phyloP scores from a whole-genome alignment of 2,113 vertebrate genomes.

The Pangasianodon hypophthalmus region DNA sequence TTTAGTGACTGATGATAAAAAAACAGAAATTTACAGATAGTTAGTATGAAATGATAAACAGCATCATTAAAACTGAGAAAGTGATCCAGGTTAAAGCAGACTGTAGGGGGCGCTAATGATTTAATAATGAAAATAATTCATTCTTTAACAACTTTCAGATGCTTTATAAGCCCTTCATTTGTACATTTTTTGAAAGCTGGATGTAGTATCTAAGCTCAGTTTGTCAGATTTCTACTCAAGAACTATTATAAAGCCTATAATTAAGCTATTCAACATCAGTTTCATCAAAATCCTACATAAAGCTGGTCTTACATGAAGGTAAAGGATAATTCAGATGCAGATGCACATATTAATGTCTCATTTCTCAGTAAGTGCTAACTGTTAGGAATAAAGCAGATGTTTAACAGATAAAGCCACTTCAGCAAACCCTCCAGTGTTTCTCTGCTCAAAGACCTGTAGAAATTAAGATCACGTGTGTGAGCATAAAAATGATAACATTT shows the following conservation, averaged over 20 bases:
- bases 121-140: neutral
- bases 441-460: neutral
- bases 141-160: neutral
- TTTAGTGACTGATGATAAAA: neutral
- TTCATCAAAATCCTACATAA: neutral
- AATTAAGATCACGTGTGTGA: neutral
- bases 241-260: neutral
- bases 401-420: neutral
- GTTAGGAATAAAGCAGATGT: neutral
- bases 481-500: neutral
- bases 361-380: neutral
- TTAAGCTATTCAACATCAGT: neutral
- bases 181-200: neutral
- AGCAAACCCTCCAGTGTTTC: neutral
- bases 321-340: neutral
- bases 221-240: neutral
- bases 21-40: neutral
- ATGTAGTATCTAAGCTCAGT: neutral
- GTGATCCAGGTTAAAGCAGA: neutral
- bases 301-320: neutral
- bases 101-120: constrained; percentile 4
- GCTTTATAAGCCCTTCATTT: neutral
- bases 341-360: neutral
- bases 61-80: neutral
- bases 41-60: neutral